Percentiles rank a stretch among this genome's conserved stretches.
phyloP scores from a whole-genome alignment of 2,888 invertebrate genomes.

The Tipula vernalis region DNA sequence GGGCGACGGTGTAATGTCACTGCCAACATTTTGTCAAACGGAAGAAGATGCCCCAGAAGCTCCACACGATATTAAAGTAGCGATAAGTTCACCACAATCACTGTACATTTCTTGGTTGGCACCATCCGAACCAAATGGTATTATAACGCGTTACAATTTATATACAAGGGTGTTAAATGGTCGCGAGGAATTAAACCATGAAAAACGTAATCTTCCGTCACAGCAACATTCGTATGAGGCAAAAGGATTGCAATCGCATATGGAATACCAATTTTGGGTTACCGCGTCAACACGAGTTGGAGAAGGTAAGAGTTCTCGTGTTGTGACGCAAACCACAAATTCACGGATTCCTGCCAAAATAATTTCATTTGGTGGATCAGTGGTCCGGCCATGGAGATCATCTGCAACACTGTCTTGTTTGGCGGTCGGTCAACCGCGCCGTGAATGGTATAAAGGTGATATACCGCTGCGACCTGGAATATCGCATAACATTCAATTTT shows the following conservation, averaged over 20 bases:
- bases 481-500: slow-evolving; percentile 45
- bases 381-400: slow-evolving; percentile 54
- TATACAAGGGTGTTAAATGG: slow-evolving; percentile 57
- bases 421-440: slow-evolving; percentile 50
- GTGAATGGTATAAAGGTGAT: slow-evolving; percentile 52
- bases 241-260: slow-evolving; percentile 51
- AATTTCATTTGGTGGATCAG: slow-evolving; percentile 53
- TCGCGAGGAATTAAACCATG: slow-evolving; percentile 53
- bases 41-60: slow-evolving; percentile 72
- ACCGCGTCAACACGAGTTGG: slow-evolving; percentile 65
- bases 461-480: slow-evolving; percentile 43
- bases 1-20: slow-evolving; percentile 59
- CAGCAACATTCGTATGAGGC: slow-evolving; percentile 53
- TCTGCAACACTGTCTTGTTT: slow-evolving; percentile 50
- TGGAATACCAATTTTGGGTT: slow-evolving; percentile 68
- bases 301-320: slow-evolving; percentile 59
- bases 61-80: slow-evolving; percentile 67
- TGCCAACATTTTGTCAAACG: slow-evolving; percentile 57
- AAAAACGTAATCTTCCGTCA: slow-evolving; percentile 49
- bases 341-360: slow-evolving; percentile 55
- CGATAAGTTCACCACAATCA: slow-evolving; percentile 59
- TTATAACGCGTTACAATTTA: slow-evolving; percentile 61
- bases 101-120: slow-evolving; percentile 67
- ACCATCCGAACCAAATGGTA: slow-evolving; percentile 61
- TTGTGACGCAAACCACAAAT: slow-evolving; percentile 52